These are phyloP conservation scores for Heterotilapia buettikoferi DNA, from an alignment of 2,113 vertebrate species.

Conservation along the genomic window DNA sequence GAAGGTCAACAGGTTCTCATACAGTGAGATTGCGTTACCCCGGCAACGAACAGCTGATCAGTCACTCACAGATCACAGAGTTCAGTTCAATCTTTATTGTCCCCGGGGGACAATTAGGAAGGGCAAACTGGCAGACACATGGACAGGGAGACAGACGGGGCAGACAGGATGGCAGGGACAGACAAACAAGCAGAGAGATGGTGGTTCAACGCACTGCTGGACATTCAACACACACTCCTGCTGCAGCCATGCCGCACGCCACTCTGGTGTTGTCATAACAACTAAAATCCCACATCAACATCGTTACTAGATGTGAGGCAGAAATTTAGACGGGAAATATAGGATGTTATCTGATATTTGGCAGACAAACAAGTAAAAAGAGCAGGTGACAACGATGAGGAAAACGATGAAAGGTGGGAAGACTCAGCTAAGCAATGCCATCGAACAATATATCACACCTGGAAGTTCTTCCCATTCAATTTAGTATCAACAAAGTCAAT, in stretches of 20 bases:
- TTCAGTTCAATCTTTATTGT: conserved; percentile 17
- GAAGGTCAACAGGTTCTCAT: conserved; percentile 28
- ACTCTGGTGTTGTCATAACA: conserved; percentile 13
- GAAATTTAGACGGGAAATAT: background rate
- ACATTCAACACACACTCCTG: background rate
- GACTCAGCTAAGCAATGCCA: background rate
- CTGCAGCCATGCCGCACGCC: background rate
- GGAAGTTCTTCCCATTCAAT: background rate
- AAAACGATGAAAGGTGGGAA: accelerated
- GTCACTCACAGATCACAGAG: conserved; percentile 23
- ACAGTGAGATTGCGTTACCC: conserved; percentile 24
- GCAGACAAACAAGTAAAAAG: background rate
- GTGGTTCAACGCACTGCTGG: background rate
- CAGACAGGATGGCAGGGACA: background rate
- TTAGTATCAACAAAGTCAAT: background rate
- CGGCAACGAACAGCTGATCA: conserved; percentile 22
- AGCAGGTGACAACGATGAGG: accelerated
- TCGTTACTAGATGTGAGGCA: background rate
- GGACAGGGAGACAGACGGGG: background rate
- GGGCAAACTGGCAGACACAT: background rate
- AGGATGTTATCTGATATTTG: background rate
- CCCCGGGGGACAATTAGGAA: conserved; percentile 38
- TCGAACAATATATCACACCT: accelerated
- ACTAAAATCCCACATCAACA: background rate
- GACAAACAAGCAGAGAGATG: background rate